Evolutionary conservation across 53 echinoderm and acorn worm genomes (phyloP).

Genomic region (Apostichopus leukothele): DNA sequence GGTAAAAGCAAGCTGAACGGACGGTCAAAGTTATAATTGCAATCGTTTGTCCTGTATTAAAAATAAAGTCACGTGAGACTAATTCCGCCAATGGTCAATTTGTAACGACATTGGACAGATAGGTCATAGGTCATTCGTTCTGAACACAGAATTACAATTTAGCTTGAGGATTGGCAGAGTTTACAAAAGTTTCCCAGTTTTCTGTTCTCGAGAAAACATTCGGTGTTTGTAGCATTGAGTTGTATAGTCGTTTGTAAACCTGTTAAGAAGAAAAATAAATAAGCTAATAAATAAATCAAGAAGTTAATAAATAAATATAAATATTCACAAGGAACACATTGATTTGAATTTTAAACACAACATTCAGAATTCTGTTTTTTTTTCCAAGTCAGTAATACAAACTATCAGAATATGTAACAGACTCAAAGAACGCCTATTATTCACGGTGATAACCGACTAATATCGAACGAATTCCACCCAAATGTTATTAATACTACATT

Average conservation of each 20-base stretch:
- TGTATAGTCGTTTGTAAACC: slow-evolving; percentile 86
- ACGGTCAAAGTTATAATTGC: too few species aligned
- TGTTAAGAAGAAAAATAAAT: slow-evolving; percentile 14
- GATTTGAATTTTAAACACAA: neutral
- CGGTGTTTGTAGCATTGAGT: slow-evolving; percentile 74
- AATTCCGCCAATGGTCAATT: too few species aligned
- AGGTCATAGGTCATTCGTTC: too few species aligned
- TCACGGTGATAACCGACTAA: too few species aligned
- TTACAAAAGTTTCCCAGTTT: slow-evolving; percentile 81
- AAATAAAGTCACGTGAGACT: too few species aligned
- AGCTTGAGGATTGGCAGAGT: neutral
- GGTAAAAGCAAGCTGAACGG: too few species aligned
- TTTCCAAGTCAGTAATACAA: neutral
- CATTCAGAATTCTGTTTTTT: neutral
- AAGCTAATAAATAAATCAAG: neutral
- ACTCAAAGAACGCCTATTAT: too few species aligned
- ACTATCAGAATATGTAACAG: neutral
- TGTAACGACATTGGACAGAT: too few species aligned
- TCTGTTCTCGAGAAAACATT: slow-evolving; percentile 64
- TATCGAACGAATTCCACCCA: too few species aligned
- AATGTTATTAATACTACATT: too few species aligned
- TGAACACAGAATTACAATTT: neutral
- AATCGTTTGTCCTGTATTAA: too few species aligned
- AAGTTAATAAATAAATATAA: neutral
- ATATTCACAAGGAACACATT: neutral